Evolutionary conservation across 2,888 invertebrate genomes (phyloP).

Genomic region (Odontocerum albicorne): DNA sequence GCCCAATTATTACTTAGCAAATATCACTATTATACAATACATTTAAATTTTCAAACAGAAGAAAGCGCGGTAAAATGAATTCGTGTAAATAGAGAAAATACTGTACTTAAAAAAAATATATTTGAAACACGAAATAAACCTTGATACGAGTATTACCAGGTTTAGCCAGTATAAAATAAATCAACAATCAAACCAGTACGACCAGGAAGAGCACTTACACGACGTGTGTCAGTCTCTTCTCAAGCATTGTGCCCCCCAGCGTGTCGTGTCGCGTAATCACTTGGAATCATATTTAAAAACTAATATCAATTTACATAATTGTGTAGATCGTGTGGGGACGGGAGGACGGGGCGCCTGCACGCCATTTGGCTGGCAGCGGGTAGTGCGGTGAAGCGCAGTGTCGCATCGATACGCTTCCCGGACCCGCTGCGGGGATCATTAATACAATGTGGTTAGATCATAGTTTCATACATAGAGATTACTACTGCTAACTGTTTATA

Average conservation of each 20-base stretch:
- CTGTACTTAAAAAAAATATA: too few species aligned
- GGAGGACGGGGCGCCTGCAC: slow-evolving; percentile 25
- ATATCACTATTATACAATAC: too few species aligned
- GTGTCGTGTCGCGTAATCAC: slow-evolving; percentile 27
- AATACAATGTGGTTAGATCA: background rate
- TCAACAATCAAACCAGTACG: slow-evolving; percentile 4
- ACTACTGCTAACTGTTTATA: background rate
- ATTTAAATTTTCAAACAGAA: too few species aligned
- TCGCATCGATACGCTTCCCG: background rate
- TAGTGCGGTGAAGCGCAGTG: slow-evolving; percentile 4
- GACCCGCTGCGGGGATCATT: background rate
- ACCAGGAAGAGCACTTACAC: slow-evolving; percentile 8
- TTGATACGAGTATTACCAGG: too few species aligned
- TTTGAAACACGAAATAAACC: too few species aligned
- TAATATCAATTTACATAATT: slow-evolving; percentile 42
- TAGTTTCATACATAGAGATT: background rate
- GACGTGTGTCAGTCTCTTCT: slow-evolving; percentile 1
- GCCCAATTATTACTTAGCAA: too few species aligned
- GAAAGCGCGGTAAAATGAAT: too few species aligned
- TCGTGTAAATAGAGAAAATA: too few species aligned
- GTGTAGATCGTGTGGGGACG: slow-evolving; percentile 33
- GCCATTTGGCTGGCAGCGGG: slow-evolving; percentile 40
- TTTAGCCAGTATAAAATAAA: slow-evolving; percentile 14
- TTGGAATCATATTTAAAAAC: slow-evolving; percentile 39
- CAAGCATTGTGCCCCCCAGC: slow-evolving; percentile 10